phyloP scores from a whole-genome alignment of 2,797 vertebrate species.

The Smutsia temminckii region DNA sequence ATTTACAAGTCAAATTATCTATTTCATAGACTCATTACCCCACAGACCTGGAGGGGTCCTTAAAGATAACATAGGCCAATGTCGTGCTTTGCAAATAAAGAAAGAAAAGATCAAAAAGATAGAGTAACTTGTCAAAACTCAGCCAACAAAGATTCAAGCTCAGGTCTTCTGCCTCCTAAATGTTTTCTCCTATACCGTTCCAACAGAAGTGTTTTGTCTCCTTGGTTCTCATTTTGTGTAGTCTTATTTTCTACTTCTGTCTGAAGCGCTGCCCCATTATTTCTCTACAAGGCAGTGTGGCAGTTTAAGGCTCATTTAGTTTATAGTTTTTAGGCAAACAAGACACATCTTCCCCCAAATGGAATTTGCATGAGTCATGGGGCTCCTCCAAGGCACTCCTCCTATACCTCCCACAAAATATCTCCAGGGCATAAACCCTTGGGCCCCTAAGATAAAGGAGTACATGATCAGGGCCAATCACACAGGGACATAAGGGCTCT shows the following conservation, averaged over 20 bases:
- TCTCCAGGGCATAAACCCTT: not conserved
- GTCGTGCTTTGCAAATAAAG: not conserved
- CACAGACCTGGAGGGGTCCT: not conserved
- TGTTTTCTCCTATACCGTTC: not conserved
- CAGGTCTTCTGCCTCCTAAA: not conserved
- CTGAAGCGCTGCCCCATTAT: conserved; percentile 12
- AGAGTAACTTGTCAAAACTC: not conserved
- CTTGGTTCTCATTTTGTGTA: not conserved
- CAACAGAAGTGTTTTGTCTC: not conserved
- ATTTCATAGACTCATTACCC: not conserved
- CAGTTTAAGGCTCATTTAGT: conserved; percentile 76
- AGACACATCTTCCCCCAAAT: conserved; percentile 46
- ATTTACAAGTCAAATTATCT: not conserved
- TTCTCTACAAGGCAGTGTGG: conserved; percentile 25
- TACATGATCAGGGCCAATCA: fast-evolving
- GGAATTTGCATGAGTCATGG: conserved; percentile 63
- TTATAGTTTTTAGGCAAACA: conserved; percentile 60
- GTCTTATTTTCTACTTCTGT: conserved; percentile 31
- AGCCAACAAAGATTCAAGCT: not conserved
- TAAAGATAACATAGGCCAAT: not conserved
- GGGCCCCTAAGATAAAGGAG: not conserved
- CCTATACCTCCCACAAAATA: not conserved
- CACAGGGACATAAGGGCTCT: not conserved
- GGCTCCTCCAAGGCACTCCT: not conserved
- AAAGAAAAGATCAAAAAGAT: not conserved